Base-by-base conservation (phyloP, 1,140 invertebrate species). In the Scaptodrosophila lebanonensis region DNA sequence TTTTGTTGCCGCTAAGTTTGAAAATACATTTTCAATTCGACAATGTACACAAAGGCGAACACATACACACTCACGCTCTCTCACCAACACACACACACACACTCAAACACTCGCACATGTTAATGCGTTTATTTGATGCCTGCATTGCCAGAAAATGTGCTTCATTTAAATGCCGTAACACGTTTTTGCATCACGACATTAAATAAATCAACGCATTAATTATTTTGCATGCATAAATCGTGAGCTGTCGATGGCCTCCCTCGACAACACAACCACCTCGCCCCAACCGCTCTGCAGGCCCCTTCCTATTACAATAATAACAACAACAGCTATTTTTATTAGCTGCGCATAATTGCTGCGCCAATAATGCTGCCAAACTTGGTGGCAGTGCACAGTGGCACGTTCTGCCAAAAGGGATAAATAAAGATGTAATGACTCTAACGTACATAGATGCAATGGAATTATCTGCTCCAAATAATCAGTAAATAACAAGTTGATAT, bases 291-390 rank as follows among this genome's bases (percentile, higher is more conserved):
- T 13, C 15, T 1, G 13, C 17, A 13, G 7, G n/a, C 20, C 22
- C 52, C n/a, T n/a, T 20, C 16, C 47, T 12, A 22, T 15, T 8
- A n/a, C n/a, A 7, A n/a, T 18, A 16, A 22, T 33, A 29, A 44
- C 29, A 45, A 33, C 20, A 32, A 52, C 20, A 38, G 40, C 50
- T 27, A 58, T 61, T 79, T 77, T 79, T 77, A 77, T 77, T 77
- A 77, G 72, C 64, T 77, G 79, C 73, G 73, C 72, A 77, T 77
- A 77, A 77, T 77, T 77, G 72, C 68, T 77, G 72, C 72, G 72
- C 54, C 73, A 77, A 77, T 77, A 77, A 77, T 79, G 72, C 72
- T 77, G 73, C 62, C 57, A 15, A 30, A 36, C 22, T 36, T n/a
- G n/a, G n/a, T n/a, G n/a, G n/a, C n/a, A n/a, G n/a, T n/a, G n/a